Base-by-base conservation (phyloP, 2,113 vertebrate genomes). In the Brachyistius frenatus region DNA sequence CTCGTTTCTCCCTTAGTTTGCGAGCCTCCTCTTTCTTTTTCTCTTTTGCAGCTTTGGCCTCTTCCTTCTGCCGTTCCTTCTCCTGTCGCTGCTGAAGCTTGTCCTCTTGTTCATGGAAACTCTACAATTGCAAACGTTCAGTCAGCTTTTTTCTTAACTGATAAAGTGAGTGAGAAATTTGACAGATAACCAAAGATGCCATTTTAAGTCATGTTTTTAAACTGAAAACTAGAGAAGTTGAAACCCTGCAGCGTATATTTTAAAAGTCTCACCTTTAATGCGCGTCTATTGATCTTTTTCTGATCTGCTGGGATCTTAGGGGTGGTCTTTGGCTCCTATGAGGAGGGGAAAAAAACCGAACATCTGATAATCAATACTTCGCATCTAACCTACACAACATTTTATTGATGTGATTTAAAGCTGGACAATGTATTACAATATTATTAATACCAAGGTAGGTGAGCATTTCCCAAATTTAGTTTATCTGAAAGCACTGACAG, bases 1-100 rank as follows among this genome's bases (percentile, higher is more conserved):
- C 95, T 52, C 94, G 94, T 52, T 97, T 95, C 35, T 97, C 96
- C 37, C 94, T 97, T 69, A 3, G 93, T 89, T 58, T 91, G 85
- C 88, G 95, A 41, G 92, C 93, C 44, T 94, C 94, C 74, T 94
- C 91, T 64, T 83, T 94, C 78, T 93, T 92, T 70, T 88, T 94
- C 73, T 95, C 89, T 72, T 94, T 94, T 41, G 84, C 92, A 31
- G 89, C 92, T 83, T 89, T 94, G 35, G 92, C 92, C 63, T 95
- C 93, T 78, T 93, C 90, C 31, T 81, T 93, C 77, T 92, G 91
- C 0, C 89, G 90, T 35, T 95, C 92, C 50, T 91, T 94, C 78
- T 95, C 94, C 58, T 94, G 86, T 0, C 81, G 91, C 73, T 92
- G 94, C 47, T 87, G 94, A 47, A 94, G 93, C 46, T 92, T 96